Evolutionary conservation across 2,797 vertebrate species (phyloP).

Genomic region (Coendou prehensilis): DNA sequence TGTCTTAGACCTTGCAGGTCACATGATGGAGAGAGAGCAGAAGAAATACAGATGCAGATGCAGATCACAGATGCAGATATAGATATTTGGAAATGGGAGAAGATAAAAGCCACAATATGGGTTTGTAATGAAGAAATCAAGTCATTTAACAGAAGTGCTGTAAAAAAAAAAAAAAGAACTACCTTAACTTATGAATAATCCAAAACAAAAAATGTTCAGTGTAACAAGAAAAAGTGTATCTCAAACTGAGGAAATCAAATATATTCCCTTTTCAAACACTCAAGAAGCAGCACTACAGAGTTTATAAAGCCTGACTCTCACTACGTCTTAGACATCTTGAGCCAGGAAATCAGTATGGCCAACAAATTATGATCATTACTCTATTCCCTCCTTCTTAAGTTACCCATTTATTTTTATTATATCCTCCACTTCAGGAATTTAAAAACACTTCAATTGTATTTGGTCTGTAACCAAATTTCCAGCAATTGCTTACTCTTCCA

Average conservation of each 20-base stretch:
- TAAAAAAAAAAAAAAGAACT: neutral
- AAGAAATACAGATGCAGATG: neutral
- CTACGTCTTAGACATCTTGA: neutral
- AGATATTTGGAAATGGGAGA: neutral
- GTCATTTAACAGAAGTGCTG: neutral
- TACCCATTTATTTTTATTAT: constrained; percentile 42
- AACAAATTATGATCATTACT: constrained; percentile 29
- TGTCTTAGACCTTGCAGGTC: neutral
- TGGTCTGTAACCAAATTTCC: neutral
- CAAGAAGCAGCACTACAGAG: neutral
- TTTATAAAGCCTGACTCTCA: neutral
- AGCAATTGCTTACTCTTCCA: neutral
- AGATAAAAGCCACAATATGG: neutral
- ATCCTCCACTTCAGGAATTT: neutral
- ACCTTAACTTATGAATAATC: neutral
- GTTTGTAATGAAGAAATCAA: neutral
- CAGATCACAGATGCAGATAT: neutral
- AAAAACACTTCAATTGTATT: neutral
- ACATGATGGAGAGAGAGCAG: neutral
- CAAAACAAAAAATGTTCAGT: neutral
- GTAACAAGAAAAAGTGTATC: neutral
- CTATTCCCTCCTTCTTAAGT: neutral
- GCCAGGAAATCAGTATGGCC: constrained; percentile 21
- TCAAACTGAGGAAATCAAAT: neutral
- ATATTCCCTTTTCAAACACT: constrained; percentile 31